These are phyloP conservation scores for Lochmaea crataegi DNA, from an alignment of 2,888 invertebrate genomes.

Conservation along the genomic window DNA sequence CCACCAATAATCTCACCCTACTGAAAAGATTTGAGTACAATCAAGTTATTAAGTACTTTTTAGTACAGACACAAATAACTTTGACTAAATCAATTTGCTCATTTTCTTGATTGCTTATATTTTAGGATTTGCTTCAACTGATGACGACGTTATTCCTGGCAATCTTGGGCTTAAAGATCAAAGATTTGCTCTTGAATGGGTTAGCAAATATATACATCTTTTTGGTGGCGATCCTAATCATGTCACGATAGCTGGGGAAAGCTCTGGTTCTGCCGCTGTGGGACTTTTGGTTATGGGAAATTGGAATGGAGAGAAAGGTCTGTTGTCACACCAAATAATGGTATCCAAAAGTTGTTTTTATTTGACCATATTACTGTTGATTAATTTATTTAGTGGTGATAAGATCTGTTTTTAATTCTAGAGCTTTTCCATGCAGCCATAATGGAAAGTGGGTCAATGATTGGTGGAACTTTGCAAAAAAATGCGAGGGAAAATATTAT, in stretches of 20 bases:
- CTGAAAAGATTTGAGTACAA: too few species aligned
- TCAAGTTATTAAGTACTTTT: too few species aligned
- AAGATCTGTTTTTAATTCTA: conserved; percentile 17
- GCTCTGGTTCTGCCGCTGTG: conserved; percentile 74
- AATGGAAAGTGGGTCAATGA: conserved; percentile 39
- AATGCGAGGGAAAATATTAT: conserved; percentile 34
- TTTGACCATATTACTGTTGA: too few species aligned
- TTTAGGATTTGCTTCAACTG: conserved; percentile 74
- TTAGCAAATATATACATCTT: conserved; percentile 72
- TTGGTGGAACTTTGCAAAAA: conserved; percentile 31
- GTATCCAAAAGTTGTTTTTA: too few species aligned
- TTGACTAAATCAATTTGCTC: too few species aligned
- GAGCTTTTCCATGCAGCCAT: conserved; percentile 40
- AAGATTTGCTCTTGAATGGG: conserved; percentile 75
- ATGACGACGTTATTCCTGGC: conserved; percentile 74
- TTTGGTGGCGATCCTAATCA: conserved; percentile 79
- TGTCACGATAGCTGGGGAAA: conserved; percentile 75
- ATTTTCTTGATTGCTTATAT: neutral
- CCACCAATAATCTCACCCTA: too few species aligned
- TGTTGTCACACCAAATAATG: neutral
- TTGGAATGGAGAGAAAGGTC: conserved; percentile 21
- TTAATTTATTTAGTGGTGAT: neutral
- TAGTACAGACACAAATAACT: too few species aligned
- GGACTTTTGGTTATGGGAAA: conserved; percentile 35
- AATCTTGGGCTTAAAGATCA: conserved; percentile 82